Conservation (phyloP, 2,113 vertebrate genomes). For the Globicephala melas region DNA sequence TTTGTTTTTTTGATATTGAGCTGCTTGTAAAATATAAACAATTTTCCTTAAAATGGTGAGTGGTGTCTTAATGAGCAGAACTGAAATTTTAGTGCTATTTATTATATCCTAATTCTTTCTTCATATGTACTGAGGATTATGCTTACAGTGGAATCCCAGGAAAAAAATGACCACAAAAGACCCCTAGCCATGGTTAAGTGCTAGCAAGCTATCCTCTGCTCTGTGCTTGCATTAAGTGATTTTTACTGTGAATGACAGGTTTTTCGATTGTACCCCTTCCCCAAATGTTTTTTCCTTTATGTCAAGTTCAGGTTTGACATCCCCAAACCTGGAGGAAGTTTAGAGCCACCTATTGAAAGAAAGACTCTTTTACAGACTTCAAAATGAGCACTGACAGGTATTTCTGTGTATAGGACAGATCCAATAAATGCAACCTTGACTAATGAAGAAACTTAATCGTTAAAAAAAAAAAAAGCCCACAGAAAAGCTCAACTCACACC, state of each 20-base stretch:
- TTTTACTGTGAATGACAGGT: neutral
- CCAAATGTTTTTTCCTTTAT: neutral
- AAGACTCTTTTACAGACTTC: neutral
- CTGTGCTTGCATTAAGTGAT: neutral
- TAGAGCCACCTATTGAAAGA: neutral
- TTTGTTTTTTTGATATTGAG: too few species aligned
- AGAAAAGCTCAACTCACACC: neutral
- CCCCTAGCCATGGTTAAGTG: neutral
- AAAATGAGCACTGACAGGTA: neutral
- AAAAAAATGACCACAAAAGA: neutral
- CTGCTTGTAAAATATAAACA: neutral
- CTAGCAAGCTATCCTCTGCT: neutral
- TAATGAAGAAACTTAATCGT: neutral
- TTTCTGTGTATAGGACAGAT: neutral
- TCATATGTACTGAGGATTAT: neutral
- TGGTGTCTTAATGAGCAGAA: neutral
- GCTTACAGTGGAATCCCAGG: neutral
- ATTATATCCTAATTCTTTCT: neutral
- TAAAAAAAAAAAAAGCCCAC: neutral
- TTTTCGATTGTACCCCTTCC: neutral
- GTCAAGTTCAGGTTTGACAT: neutral
- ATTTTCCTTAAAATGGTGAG: neutral
- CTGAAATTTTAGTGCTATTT: neutral
- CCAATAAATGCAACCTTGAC: neutral
- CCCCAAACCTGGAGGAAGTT: neutral